These are phyloP conservation scores for Achroia grisella DNA, from an alignment of 1,140 invertebrate genomes.

Conservation along the genomic window DNA sequence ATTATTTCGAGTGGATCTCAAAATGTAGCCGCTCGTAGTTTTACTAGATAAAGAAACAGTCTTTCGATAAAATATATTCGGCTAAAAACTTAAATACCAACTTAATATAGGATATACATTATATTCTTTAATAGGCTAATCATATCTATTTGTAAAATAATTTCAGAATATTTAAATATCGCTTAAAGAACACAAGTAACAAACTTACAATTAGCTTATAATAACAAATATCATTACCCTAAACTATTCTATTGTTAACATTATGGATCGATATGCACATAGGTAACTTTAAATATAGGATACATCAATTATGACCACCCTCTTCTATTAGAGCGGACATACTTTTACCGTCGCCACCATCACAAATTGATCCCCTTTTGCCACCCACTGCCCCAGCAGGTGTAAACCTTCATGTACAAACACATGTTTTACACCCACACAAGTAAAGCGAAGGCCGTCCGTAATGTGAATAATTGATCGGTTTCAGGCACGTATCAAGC, in stretches of 20 bases:
- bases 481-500: slow-evolving; percentile 67
- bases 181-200: too few relatives aligned
- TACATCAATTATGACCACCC: slow-evolving; percentile 27
- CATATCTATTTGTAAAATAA: too few relatives aligned
- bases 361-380: slow-evolving; percentile 5
- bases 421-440: slow-evolving; percentile 25
- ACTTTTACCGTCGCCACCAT: slow-evolving; percentile 8
- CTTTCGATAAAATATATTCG: too few relatives aligned
- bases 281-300: slow-evolving; percentile 2
- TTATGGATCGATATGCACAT: slow-evolving; percentile 12
- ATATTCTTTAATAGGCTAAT: too few relatives aligned
- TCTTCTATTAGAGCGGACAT: background rate
- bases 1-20: too few relatives aligned
- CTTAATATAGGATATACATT: too few relatives aligned
- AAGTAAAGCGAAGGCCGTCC: slow-evolving; percentile 37
- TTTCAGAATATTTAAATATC: too few relatives aligned
- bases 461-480: slow-evolving; percentile 58
- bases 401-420: slow-evolving; percentile 32
- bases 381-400: slow-evolving; percentile 14
- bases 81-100: too few relatives aligned
- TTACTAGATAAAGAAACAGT: too few relatives aligned
- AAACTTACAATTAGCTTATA: too few relatives aligned
- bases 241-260: too few relatives aligned
- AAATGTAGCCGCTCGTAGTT: too few relatives aligned
- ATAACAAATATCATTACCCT: background rate